Percentiles rank a stretch among this genome's conserved stretches.
These are phyloP conservation scores for Medauroidea extradentata DNA, from an alignment of 1,140 invertebrate genomes.

Conservation along the genomic window DNA sequence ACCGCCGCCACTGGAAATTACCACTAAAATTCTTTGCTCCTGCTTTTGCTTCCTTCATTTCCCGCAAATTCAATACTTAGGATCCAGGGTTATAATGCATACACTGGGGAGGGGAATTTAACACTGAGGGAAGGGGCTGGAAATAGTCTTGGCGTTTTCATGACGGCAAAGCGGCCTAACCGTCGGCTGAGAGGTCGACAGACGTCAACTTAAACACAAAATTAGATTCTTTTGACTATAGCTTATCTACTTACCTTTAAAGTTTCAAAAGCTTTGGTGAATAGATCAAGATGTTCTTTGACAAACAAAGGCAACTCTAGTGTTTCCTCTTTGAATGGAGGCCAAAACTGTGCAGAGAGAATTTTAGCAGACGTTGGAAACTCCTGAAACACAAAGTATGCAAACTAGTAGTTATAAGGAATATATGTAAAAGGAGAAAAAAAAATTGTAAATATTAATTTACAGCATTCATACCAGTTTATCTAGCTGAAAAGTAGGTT, in stretches of 20 bases:
- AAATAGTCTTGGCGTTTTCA: no score
- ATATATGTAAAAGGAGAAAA: conserved; percentile 10
- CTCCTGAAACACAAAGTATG: conserved; percentile 43
- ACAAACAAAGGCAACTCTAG: conserved; percentile 79
- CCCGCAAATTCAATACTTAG: no score
- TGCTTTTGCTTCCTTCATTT: no score
- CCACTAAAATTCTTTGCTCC: no score
- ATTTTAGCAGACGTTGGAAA: conserved; percentile 80
- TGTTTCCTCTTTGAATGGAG: conserved; percentile 91
- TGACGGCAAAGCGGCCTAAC: no score
- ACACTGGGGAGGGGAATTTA: no score
- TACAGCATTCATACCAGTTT: neutral
- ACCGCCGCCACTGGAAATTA: no score
- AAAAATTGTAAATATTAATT: conserved; percentile 24
- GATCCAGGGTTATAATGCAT: no score
- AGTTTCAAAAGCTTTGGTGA: conserved; percentile 87
- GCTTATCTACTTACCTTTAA: conserved; percentile 58
- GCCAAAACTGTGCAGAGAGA: conserved; percentile 98
- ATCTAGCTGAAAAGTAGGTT: conserved; percentile 50
- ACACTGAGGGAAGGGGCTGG: no score
- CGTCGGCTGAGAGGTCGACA: no score
- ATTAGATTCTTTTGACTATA: no score
- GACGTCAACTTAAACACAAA: no score
- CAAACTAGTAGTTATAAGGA: conserved; percentile 30
- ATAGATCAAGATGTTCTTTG: conserved; percentile 75